Base-by-base conservation (phyloP, 2,113 vertebrate species). In the Fulmarus glacialis region DNA sequence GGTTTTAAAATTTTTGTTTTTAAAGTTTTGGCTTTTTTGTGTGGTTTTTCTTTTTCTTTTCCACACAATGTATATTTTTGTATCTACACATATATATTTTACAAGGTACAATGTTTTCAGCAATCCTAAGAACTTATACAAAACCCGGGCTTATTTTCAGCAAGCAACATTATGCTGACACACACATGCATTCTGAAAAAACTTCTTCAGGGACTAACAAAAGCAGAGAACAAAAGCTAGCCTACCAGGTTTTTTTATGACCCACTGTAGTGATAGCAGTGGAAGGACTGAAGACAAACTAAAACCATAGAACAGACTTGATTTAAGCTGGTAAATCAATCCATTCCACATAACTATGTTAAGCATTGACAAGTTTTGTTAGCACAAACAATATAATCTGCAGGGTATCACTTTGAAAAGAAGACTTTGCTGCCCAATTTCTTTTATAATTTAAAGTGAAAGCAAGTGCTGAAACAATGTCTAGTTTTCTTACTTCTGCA, bases 401-500 rank as follows among this genome's bases (percentile, higher is more conserved):
- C 19, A 85, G 17, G 36, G 19, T 58, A 73, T 45, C 9, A 48
- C 59, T 75, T 36, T 56, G 50, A 82, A 90, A 30, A 82, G 6
- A 9, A 45, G 13, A 66, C n/a, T 52, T 47, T 21, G 43, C 20
- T 81, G 27, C 20, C 15, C 15, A 5, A 42, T 68, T 87, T 75
- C 1, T 82, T 80, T 63, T 7, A 52, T 22, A 36, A 71, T 43
- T 79, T 55, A 30, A 77, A 73, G 14, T 16, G 8, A 90, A 52
- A 95, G 59, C 5, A 84, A 92, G 58, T 26, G 5, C 38, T 96
- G 58, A 97, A 96, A 74, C 7, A 83, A 72, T 14, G 23, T 21
- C 14, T 47, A 38, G 3, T 36, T 82, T 90, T 93, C 96, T 97
- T 96, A 98, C 98, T 95, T 98, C 91, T 81, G 73, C 83, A 77